phyloP scores from a whole-genome alignment of 2,797 vertebrate species.

The Ceyx erithaca region DNA sequence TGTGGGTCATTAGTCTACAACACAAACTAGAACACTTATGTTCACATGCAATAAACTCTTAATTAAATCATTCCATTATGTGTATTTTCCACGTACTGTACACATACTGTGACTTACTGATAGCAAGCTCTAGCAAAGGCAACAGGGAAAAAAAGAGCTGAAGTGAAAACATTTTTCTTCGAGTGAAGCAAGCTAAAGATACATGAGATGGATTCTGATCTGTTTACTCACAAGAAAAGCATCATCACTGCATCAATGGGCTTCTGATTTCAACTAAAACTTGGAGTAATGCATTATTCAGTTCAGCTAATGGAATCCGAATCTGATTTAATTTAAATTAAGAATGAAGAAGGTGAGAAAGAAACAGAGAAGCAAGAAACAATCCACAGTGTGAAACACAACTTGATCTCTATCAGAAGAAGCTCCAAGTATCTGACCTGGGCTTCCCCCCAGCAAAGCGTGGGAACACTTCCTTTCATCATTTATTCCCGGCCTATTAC shows the following conservation, averaged over 20 bases:
- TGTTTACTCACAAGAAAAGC: slow-evolving; percentile 36
- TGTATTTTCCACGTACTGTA: not conserved
- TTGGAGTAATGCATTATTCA: slow-evolving; percentile 45
- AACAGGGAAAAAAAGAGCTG: not conserved
- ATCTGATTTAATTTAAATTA: slow-evolving; percentile 45
- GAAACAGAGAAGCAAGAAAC: not conserved
- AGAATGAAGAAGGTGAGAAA: not conserved
- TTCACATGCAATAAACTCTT: slow-evolving; percentile 22
- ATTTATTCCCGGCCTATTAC: not conserved
- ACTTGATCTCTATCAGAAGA: not conserved
- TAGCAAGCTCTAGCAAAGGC: slow-evolving; percentile 3
- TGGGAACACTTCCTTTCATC: not conserved
- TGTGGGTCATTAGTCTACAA: not conserved
- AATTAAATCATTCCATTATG: slow-evolving; percentile 30
- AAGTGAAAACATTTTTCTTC: not conserved
- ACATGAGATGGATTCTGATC: not conserved
- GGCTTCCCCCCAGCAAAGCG: not conserved
- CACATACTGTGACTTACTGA: not conserved
- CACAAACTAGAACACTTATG: not conserved
- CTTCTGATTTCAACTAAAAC: slow-evolving; percentile 23
- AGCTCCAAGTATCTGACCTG: not conserved
- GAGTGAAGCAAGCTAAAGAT: not conserved
- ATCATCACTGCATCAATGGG: slow-evolving; percentile 7
- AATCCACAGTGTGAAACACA: not conserved
- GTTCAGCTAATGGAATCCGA: slow-evolving; percentile 1